phyloP scores from a whole-genome alignment of 2,113 vertebrate genomes.

The Gnathonemus echidnorhynchus region DNA sequence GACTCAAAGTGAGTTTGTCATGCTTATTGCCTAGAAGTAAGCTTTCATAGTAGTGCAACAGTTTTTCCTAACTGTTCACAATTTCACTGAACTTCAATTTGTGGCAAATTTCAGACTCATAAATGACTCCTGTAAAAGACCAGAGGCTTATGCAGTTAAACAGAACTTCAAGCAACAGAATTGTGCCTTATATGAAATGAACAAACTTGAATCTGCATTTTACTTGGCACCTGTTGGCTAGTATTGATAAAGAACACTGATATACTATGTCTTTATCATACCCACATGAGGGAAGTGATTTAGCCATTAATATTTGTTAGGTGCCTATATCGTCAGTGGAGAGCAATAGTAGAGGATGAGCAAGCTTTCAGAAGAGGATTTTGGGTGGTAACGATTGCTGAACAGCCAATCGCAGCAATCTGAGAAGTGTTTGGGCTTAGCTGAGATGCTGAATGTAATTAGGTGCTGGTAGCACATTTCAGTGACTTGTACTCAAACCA shows the following conservation, averaged over 20 bases:
- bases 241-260: neutral
- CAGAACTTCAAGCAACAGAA: neutral
- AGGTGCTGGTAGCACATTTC: neutral
- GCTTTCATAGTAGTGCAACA: neutral
- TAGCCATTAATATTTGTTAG: neutral
- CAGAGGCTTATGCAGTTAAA: neutral
- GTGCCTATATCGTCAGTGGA: neutral
- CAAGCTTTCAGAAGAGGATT: neutral
- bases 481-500: neutral
- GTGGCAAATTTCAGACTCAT: neutral
- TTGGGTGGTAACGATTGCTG: neutral
- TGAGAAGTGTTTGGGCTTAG: neutral
- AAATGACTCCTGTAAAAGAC: neutral
- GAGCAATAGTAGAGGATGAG: neutral
- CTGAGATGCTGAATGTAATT: neutral
- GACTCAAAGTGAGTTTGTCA: conserved; percentile 73
- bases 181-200: neutral
- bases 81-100: neutral
- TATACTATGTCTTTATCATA: neutral
- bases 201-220: neutral
- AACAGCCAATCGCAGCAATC: neutral
- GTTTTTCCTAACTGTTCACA: neutral
- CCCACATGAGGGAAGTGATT: neutral
- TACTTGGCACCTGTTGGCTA: neutral
- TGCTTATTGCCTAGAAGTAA: neutral